Evolutionary conservation across 2,888 invertebrate species (phyloP).

Genomic region (Gastrophysa polygoni): DNA sequence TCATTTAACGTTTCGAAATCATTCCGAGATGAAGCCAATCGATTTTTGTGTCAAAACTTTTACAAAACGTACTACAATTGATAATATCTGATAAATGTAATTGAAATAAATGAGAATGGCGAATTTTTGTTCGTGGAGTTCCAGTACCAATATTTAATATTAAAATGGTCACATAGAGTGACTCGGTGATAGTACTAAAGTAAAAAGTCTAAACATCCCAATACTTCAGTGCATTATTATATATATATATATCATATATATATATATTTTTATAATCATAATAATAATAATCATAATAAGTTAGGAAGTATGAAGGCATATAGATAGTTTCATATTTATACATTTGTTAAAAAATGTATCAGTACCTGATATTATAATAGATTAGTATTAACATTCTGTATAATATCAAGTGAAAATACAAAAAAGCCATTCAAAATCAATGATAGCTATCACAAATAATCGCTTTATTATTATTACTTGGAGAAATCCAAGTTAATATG

Average conservation of each 20-base stretch:
- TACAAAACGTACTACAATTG: background rate
- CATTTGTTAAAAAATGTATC: constrained; percentile 51
- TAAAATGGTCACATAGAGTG: constrained; percentile 55
- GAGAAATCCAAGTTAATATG: constrained; percentile 48
- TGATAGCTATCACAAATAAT: constrained; percentile 56
- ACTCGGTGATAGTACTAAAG: constrained; percentile 60
- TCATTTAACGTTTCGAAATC: no score
- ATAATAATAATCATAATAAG: constrained; percentile 53
- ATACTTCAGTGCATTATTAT: constrained; percentile 61
- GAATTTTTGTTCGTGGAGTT: constrained; percentile 39
- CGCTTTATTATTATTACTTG: constrained; percentile 47
- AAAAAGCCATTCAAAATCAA: constrained; percentile 54
- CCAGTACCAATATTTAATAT: constrained; percentile 57
- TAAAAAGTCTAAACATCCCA: constrained; percentile 61
- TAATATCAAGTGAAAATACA: constrained; percentile 48
- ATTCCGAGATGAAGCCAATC: no score
- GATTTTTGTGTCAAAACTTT: background rate
- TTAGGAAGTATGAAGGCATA: constrained; percentile 61
- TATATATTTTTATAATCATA: constrained; percentile 35
- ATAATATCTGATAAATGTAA: background rate
- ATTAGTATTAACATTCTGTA: constrained; percentile 29
- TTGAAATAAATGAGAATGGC: constrained; percentile 13
- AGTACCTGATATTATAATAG: constrained; percentile 38
- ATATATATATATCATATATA: constrained; percentile 40
- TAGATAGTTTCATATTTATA: constrained; percentile 59